These are phyloP conservation scores for Pagrus major DNA, from an alignment of 2,113 vertebrate genomes.

Conservation along the genomic window DNA sequence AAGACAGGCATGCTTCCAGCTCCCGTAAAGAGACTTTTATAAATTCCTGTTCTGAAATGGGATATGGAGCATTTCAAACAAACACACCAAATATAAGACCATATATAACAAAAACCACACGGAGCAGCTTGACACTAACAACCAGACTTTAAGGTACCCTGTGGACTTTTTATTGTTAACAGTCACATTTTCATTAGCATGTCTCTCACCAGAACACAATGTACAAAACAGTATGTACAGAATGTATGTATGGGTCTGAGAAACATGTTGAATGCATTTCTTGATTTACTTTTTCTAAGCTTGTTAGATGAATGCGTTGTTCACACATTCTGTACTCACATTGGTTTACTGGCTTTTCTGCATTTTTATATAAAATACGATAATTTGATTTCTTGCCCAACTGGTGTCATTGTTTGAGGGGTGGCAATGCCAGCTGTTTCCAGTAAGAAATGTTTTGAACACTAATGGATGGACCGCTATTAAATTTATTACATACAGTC, in stretches of 20 bases:
- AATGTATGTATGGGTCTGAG: background rate
- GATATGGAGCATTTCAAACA: background rate
- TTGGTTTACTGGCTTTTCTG: background rate
- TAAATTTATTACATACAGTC: background rate
- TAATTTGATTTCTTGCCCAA: background rate
- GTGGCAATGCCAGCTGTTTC: background rate
- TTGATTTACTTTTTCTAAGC: background rate
- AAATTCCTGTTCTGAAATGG: background rate
- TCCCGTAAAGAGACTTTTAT: background rate
- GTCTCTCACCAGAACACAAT: slow-evolving; percentile 22
- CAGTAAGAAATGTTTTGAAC: background rate
- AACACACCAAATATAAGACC: background rate
- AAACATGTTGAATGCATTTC: background rate
- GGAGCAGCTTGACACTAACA: background rate
- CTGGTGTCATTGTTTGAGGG: background rate
- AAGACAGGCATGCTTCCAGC: background rate
- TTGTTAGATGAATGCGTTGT: background rate
- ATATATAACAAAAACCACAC: background rate
- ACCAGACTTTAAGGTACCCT: background rate
- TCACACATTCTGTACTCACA: background rate
- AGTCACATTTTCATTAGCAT: background rate
- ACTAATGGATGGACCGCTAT: background rate
- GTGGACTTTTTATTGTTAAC: slow-evolving; percentile 1
- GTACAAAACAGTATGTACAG: background rate
- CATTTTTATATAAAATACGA: background rate